These are phyloP conservation scores for Holocentrus rufus DNA, from an alignment of 2,797 vertebrate genomes.

Conservation along the genomic window DNA sequence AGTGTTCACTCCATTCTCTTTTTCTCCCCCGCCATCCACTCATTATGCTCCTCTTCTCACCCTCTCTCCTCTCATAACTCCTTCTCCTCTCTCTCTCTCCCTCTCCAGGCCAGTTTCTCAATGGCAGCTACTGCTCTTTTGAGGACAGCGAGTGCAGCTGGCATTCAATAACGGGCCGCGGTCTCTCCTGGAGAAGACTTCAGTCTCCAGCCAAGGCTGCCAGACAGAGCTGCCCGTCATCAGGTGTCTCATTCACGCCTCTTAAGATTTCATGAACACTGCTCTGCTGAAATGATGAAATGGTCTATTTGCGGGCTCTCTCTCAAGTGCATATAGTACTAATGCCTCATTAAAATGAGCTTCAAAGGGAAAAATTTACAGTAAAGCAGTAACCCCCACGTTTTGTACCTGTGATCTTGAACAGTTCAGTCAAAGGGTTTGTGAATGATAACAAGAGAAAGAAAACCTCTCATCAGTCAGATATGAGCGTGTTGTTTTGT, in stretches of 20 bases:
- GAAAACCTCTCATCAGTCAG: conserved; percentile 38
- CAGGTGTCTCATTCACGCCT: conserved; percentile 60
- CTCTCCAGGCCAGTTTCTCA: conserved; percentile 87
- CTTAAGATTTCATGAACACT: background rate
- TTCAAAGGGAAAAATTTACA: conserved; percentile 20
- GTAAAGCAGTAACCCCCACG: background rate
- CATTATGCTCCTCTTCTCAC: conserved; percentile 34
- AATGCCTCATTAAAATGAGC: conserved; percentile 32
- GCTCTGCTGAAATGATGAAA: conserved; percentile 16
- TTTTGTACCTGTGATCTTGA: conserved; percentile 35
- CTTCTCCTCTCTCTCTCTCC: conserved; percentile 46
- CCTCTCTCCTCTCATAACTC: conserved; percentile 42
- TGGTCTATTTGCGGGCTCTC: conserved; percentile 9
- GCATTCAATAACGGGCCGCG: conserved; percentile 75
- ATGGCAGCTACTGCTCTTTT: conserved; percentile 94
- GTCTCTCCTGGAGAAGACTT: conserved; percentile 84
- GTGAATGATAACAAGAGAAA: conserved; percentile 22
- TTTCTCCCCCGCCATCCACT: conserved; percentile 38
- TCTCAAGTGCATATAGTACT: conserved; percentile 8
- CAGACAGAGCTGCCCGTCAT: conserved; percentile 72
- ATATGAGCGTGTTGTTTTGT: conserved; percentile 8
- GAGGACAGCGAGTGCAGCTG: conserved; percentile 92
- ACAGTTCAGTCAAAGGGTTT: conserved; percentile 31
- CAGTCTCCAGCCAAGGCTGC: conserved; percentile 75
- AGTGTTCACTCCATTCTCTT: conserved; percentile 44